These are phyloP conservation scores for Dusona sp. DNA, from an alignment of 2,888 invertebrate genomes.

Conservation along the genomic window DNA sequence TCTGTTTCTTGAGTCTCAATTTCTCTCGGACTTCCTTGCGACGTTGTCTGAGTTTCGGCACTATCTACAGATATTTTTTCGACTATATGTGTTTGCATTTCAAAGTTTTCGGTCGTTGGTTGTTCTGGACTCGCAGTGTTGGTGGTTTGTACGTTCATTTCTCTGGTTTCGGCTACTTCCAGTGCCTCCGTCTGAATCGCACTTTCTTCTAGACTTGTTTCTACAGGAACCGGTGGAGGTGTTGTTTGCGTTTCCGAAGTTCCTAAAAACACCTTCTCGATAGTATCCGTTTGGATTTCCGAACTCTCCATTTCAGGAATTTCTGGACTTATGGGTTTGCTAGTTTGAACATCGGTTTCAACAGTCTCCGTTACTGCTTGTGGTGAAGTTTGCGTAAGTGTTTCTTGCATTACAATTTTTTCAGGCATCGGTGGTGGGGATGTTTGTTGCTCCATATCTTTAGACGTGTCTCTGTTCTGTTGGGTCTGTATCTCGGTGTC, in stretches of 20 bases:
- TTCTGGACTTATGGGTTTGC: conserved; percentile 76
- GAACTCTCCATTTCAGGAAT: conserved; percentile 83
- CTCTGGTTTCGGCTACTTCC: conserved; percentile 79
- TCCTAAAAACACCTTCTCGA: conserved; percentile 76
- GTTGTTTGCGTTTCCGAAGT: conserved; percentile 80
- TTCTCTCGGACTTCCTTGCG: conserved; percentile 71
- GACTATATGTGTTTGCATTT: conserved; percentile 85
- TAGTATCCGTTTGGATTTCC: conserved; percentile 85
- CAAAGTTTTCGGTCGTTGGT: conserved; percentile 83
- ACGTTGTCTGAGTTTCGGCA: conserved; percentile 79
- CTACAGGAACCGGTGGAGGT: conserved; percentile 76
- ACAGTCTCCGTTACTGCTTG: conserved; percentile 77
- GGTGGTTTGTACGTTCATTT: conserved; percentile 80
- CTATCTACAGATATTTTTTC: conserved; percentile 75
- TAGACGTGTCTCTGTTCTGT: conserved; percentile 74
- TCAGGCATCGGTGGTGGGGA: conserved; percentile 78
- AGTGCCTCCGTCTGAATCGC: conserved; percentile 84
- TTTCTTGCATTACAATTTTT: conserved; percentile 81
- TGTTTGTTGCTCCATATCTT: conserved; percentile 80
- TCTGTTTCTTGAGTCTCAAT: conserved; percentile 74
- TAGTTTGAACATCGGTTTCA: conserved; percentile 75
- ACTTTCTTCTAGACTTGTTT: conserved; percentile 79
- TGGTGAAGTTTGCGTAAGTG: conserved; percentile 82
- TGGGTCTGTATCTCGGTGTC: conserved; percentile 84
- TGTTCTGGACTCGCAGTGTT: conserved; percentile 77